Conservation (phyloP, 2,113 vertebrate genomes). For the Triplophysa siluroides region DNA sequence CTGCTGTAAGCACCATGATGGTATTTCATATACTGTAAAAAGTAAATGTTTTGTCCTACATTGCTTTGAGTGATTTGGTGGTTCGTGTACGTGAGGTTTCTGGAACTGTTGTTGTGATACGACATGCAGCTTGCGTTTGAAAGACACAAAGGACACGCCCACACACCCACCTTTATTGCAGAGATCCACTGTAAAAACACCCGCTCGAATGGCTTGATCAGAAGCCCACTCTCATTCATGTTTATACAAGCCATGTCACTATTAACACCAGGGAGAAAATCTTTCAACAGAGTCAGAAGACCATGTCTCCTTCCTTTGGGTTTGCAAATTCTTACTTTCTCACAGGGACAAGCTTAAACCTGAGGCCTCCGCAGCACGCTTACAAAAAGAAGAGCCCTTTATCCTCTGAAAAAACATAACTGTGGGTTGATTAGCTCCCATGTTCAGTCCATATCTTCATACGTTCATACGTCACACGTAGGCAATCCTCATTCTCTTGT, state of each 20-base stretch:
- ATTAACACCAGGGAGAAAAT: background rate
- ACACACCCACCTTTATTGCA: background rate
- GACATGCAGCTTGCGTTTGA: slow-evolving; percentile 18
- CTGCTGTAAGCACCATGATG: background rate
- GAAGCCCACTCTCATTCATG: slow-evolving; percentile 21
- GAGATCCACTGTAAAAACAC: slow-evolving; percentile 20
- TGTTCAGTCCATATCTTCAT: slow-evolving; percentile 48
- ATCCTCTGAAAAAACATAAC: slow-evolving; percentile 50
- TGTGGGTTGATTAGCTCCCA: slow-evolving; percentile 58
- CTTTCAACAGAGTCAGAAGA: background rate
- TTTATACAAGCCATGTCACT: slow-evolving; percentile 19
- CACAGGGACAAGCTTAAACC: background rate
- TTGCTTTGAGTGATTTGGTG: background rate
- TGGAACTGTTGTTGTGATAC: background rate
- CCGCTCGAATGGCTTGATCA: slow-evolving; percentile 1
- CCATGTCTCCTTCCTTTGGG: background rate
- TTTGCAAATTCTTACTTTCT: background rate
- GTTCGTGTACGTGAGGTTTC: background rate
- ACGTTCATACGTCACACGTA: slow-evolving; percentile 46
- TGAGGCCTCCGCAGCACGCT: slow-evolving; percentile 4
- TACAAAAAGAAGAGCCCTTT: background rate
- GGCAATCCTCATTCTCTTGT: slow-evolving; percentile 62
- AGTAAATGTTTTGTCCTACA: background rate
- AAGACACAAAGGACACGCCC: slow-evolving; percentile 19
- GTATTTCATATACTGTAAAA: background rate